Conservation (phyloP, 2,888 invertebrate species). For the Fissipunctia ypsillon region DNA sequence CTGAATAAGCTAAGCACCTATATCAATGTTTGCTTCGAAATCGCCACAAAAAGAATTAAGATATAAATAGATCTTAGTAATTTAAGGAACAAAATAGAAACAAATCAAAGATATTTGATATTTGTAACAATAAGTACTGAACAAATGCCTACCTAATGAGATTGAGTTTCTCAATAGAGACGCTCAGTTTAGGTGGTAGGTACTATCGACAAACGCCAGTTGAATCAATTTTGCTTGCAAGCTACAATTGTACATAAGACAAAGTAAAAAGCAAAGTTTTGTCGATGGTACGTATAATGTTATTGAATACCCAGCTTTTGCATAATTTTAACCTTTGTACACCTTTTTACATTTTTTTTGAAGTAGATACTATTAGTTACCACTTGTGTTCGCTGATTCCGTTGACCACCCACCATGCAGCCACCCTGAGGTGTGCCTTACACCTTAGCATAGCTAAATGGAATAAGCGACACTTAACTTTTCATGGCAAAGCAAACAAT, state of each 20-base stretch:
- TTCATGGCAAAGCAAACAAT: neutral
- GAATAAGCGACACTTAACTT: neutral
- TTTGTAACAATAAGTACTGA: neutral
- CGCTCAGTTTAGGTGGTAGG: neutral
- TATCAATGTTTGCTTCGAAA: neutral
- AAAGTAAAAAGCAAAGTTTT: no score
- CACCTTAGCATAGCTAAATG: neutral
- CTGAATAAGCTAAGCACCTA: conserved; percentile 2
- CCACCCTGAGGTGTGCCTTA: neutral
- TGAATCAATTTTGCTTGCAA: no score
- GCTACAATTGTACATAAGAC: no score
- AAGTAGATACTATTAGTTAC: neutral
- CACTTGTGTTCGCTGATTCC: neutral
- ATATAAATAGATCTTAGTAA: neutral
- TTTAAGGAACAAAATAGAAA: neutral
- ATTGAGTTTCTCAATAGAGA: no score
- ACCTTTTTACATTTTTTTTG: no score
- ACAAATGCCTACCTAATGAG: no score
- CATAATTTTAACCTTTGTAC: neutral
- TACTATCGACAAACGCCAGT: no score
- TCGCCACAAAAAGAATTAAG: neutral
- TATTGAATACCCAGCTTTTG: no score
- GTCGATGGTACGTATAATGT: neutral
- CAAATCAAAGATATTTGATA: neutral
- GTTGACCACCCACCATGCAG: neutral